These are phyloP conservation scores for Mohoua ochrocephala DNA, from an alignment of 2,113 vertebrate species.

Conservation along the genomic window DNA sequence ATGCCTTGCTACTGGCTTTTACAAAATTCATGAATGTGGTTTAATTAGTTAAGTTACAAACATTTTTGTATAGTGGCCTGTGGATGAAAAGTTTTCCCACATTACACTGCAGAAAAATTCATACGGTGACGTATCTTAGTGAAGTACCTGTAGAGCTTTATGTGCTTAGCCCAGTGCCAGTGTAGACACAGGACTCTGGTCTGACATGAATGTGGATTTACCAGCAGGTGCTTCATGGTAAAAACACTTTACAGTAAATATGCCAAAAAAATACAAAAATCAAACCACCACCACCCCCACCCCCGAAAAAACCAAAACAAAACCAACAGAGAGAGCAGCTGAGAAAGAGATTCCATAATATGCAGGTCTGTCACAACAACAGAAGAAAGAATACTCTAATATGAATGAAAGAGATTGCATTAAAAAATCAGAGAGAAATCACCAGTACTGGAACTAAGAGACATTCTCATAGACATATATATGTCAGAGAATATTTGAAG, in stretches of 20 bases:
- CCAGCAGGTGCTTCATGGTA: background rate
- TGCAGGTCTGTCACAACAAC: background rate
- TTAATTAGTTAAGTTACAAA: background rate
- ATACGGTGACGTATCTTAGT: background rate
- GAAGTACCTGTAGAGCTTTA: background rate
- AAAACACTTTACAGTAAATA: background rate
- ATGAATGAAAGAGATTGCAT: background rate
- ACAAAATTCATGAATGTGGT: background rate
- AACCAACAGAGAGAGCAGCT: background rate
- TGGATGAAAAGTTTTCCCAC: background rate
- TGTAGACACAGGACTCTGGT: background rate
- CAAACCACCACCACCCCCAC: background rate
- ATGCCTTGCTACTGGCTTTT: conserved; percentile 28
- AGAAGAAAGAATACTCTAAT: background rate
- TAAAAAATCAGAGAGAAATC: background rate
- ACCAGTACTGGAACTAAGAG: background rate
- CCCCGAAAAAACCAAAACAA: background rate
- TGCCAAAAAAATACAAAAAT: background rate
- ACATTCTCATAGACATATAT: background rate
- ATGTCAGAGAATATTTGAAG: background rate
- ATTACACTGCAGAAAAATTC: background rate
- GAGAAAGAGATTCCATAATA: background rate
- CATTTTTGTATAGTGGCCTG: background rate
- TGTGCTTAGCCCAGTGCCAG: background rate
- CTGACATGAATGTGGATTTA: background rate